These are phyloP conservation scores for Lutjanus argentimaculatus DNA, from an alignment of 2,797 vertebrate genomes.

Conservation along the genomic window DNA sequence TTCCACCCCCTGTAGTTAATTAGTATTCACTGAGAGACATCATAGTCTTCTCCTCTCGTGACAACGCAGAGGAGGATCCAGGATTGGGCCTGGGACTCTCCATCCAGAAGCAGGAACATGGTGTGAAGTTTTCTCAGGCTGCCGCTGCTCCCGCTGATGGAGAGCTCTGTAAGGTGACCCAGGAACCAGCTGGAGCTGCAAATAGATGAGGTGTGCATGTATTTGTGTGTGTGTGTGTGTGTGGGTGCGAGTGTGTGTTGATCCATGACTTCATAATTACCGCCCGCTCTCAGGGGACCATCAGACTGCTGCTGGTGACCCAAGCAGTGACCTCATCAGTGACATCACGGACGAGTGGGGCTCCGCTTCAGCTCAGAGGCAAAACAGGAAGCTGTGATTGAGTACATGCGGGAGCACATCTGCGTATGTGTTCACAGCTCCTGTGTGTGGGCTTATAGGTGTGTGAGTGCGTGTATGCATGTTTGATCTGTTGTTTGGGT, in stretches of 20 bases:
- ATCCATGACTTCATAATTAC: slow-evolving; percentile 82
- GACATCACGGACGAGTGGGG: slow-evolving; percentile 74
- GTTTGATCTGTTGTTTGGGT: slow-evolving; percentile 32
- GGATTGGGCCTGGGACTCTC: background rate
- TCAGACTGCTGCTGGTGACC: slow-evolving; percentile 77
- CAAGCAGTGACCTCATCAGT: slow-evolving; percentile 83
- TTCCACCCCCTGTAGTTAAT: background rate
- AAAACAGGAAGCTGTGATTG: slow-evolving; percentile 80
- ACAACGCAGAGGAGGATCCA: background rate
- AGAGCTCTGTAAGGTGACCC: slow-evolving; percentile 51
- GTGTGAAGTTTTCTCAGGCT: slow-evolving; percentile 57
- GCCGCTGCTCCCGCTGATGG: slow-evolving; percentile 42
- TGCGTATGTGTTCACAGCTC: slow-evolving; percentile 42
- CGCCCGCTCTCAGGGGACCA: slow-evolving; percentile 58
- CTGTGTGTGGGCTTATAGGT: slow-evolving; percentile 54
- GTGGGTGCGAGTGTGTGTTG: slow-evolving; percentile 51
- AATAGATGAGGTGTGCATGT: slow-evolving; percentile 49
- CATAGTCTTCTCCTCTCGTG: background rate
- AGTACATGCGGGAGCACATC: slow-evolving; percentile 52
- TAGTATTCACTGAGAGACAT: background rate
- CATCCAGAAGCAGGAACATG: background rate
- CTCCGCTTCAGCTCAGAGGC: slow-evolving; percentile 53
- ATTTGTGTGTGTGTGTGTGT: slow-evolving; percentile 11
- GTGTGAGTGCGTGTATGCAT: slow-evolving; percentile 39
- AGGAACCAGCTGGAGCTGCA: slow-evolving; percentile 70